phyloP scores from a whole-genome alignment of 2,888 invertebrate species.

The Blastobasis adustella region DNA sequence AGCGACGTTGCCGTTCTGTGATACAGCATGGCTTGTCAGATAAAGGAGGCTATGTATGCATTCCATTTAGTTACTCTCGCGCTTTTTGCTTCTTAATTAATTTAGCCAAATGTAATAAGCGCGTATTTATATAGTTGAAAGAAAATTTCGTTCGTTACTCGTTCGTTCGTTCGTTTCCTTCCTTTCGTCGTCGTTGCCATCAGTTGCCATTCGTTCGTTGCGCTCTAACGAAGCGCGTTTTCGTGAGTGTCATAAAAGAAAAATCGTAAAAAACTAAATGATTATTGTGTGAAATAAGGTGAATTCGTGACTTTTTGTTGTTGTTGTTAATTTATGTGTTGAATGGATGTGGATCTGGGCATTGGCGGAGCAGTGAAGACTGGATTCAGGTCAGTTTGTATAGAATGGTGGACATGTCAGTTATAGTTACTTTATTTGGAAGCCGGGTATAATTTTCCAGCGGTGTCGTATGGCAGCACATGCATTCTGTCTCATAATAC shows the following conservation, averaged over 20 bases:
- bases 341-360: slow-evolving; percentile 39
- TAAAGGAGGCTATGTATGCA: too few species aligned
- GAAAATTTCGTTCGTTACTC: too few species aligned
- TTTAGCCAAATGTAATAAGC: too few species aligned
- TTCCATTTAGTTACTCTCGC: too few species aligned
- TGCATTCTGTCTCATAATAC: slow-evolving; percentile 8
- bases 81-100: too few species aligned
- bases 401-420: slow-evolving; percentile 36
- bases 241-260: slow-evolving; percentile 51
- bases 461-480: slow-evolving; percentile 43
- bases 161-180: too few species aligned
- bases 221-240: slow-evolving; percentile 2
- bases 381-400: slow-evolving; percentile 50
- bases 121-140: too few species aligned
- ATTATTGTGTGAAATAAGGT: slow-evolving; percentile 58
- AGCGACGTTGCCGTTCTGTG: too few species aligned
- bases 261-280: slow-evolving; percentile 51
- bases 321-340: slow-evolving; percentile 43
- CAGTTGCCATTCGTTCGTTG: neutral
- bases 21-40: too few species aligned
- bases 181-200: too few species aligned
- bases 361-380: slow-evolving; percentile 28
- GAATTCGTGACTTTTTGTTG: slow-evolving; percentile 40
- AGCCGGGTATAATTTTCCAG: slow-evolving; percentile 40
- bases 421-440: slow-evolving; percentile 59